phyloP scores from a whole-genome alignment of 1,140 invertebrate genomes.

The Hylaeus anthracinus region DNA sequence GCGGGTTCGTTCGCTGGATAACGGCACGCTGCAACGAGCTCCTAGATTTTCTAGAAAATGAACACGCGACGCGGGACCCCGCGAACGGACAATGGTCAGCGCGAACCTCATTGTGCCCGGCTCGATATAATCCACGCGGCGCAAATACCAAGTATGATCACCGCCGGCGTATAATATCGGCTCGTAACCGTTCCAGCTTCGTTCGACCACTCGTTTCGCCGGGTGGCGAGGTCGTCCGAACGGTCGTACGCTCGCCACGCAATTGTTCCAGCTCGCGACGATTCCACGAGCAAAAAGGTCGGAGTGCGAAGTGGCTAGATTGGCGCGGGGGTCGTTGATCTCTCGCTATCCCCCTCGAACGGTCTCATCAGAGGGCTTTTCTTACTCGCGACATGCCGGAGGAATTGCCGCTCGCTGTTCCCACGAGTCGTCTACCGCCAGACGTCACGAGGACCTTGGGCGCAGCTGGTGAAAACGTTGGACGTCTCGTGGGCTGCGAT shows the following conservation, averaged over 20 bases:
- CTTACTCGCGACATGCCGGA: too few species aligned
- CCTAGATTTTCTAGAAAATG: background rate
- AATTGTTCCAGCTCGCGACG: background rate
- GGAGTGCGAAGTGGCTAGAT: too few species aligned
- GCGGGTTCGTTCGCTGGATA: conserved; percentile 5
- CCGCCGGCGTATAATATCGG: background rate
- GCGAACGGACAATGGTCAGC: background rate
- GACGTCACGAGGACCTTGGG: too few species aligned
- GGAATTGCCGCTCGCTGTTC: too few species aligned
- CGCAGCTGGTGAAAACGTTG: too few species aligned
- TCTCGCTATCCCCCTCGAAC: too few species aligned
- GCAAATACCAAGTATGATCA: background rate
- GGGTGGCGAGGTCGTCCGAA: background rate
- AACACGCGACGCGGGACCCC: background rate
- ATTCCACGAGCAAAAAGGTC: background rate
- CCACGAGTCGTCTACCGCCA: too few species aligned
- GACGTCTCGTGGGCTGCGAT: too few species aligned
- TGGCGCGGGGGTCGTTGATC: too few species aligned
- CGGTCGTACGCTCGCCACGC: background rate
- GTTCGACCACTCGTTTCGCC: background rate
- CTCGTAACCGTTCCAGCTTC: background rate
- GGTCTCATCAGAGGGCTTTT: too few species aligned
- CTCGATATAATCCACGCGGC: background rate
- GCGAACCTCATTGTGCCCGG: background rate
- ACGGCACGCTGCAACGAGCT: background rate